Conservation (phyloP, 2,797 vertebrate genomes). For the Schizopygopsis malacanthus region DNA sequence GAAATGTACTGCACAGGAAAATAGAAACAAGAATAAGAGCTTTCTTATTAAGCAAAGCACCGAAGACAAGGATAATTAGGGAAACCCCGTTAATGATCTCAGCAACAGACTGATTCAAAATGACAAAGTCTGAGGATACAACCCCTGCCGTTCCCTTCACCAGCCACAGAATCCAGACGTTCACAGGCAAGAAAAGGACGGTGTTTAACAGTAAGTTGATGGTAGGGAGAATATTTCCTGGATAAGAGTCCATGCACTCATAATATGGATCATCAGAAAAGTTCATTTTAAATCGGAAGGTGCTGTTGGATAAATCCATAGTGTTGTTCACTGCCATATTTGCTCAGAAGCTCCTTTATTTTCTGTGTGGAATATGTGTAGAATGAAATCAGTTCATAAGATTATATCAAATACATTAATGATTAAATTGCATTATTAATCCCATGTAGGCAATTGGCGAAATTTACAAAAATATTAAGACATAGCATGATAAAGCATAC, state of each 20-base stretch:
- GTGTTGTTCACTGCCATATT: background rate
- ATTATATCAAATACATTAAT: background rate
- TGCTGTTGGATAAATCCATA: background rate
- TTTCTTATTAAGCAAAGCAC: background rate
- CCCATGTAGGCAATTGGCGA: background rate
- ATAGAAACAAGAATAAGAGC: background rate
- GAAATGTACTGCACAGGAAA: slow-evolving; percentile 6
- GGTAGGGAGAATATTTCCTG: slow-evolving; percentile 9
- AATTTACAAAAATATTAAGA: background rate
- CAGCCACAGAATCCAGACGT: slow-evolving; percentile 33
- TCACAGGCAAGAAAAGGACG: background rate
- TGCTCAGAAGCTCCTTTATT: background rate
- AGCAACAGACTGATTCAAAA: slow-evolving; percentile 17
- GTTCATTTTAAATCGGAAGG: background rate
- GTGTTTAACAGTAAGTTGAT: background rate
- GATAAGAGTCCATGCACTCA: slow-evolving; percentile 22
- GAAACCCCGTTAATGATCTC: background rate
- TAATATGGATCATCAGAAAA: background rate
- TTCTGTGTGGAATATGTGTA: background rate
- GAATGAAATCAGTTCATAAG: background rate
- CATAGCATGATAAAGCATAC: background rate
- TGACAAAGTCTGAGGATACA: slow-evolving; percentile 8
- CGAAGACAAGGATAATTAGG: background rate
- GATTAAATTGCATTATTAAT: background rate
- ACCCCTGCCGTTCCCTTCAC: background rate